A percentile compares a stretch with the other conserved stretches of the same genome.
phyloP scores from a whole-genome alignment of 2,113 vertebrate genomes.

The Microcebus griseorufus region DNA sequence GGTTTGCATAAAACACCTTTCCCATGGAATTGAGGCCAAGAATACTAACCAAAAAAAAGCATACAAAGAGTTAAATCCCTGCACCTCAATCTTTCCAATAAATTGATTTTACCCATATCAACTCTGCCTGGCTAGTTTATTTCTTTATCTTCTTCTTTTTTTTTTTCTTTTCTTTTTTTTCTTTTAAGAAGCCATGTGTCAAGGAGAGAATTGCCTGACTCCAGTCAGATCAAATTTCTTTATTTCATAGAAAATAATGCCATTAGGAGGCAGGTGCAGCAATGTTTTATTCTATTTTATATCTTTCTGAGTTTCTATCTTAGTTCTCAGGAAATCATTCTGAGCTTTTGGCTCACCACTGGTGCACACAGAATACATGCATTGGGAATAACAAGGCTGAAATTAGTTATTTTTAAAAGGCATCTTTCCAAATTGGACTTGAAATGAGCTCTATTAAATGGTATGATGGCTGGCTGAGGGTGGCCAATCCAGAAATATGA shows the following conservation, averaged over 20 bases:
- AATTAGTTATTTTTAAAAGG: constrained; percentile 62
- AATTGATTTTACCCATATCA: constrained; percentile 55
- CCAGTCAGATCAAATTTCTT: constrained; percentile 80
- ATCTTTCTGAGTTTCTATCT: constrained; percentile 68
- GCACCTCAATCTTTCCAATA: neutral
- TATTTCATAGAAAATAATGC: constrained; percentile 81
- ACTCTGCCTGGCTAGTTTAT: constrained; percentile 41
- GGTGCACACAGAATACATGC: constrained; percentile 51
- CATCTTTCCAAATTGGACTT: constrained; percentile 39
- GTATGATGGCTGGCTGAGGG: neutral
- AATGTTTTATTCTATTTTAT: constrained; percentile 71
- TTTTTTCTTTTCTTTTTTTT: constrained; percentile 4
- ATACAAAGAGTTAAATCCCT: neutral
- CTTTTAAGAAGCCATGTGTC: constrained; percentile 68
- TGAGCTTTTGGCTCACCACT: constrained; percentile 20
- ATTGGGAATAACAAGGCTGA: neutral
- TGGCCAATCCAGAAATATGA: constrained; percentile 34
- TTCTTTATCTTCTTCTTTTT: constrained; percentile 40
- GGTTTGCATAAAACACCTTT: neutral
- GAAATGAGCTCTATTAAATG: constrained; percentile 17
- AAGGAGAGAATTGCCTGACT: constrained; percentile 73
- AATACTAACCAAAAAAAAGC: neutral
- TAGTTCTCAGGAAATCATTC: constrained; percentile 59
- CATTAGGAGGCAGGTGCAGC: constrained; percentile 78
- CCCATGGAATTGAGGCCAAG: neutral